Evolutionary conservation across 2,113 vertebrate genomes (phyloP), one percentile per base, ranked within the genome.

Genomic region (Aldabrachelys gigantea): DNA sequence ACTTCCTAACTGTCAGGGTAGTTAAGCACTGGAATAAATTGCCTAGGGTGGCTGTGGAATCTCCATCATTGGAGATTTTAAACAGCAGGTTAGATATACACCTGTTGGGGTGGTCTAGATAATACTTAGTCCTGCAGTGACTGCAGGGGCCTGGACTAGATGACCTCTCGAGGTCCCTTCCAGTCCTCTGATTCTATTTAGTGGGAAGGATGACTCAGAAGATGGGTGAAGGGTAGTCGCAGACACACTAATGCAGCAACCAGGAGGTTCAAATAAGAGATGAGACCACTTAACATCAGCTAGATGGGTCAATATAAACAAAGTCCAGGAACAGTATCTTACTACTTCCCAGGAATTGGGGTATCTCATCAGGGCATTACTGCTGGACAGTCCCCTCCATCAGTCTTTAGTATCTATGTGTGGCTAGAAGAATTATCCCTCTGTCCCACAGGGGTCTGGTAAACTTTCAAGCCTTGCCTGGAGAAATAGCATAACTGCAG

Each of bases 361-460:
- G 19, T 82, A 92, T 47, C 24, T 92, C 82, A 89, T 49, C 31
- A 89, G 90, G 80, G 79, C 59, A 91, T n/a, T 78, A 82, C 44
- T 62, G 56, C 31, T 27, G 21, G n/a, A 76, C 78, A 75, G 14
- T 25, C 80, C 76, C 50, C 25, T 14, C 95, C 31, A 54, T 78
- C 50, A 47, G 0, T 2, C 4, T 79, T 47, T 72, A 53, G 10
- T 8, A 72, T 38, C 52, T 80, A 7, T 56, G n/a, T 0, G 0
- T 19, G 25, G 25, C 49, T 69, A 59, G 84, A 87, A 78, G n/a
- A n/a, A 80, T 22, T 47, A 84, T 47, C 47, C 38, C 25, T 94
- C 29, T 41, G 14, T 14, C 85, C 86, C 62, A 10, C 0, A 38
- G 27, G 24, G 35, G 84, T 53, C 47, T 52, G 59, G 44, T 38